Base-by-base conservation (phyloP, 2,113 vertebrate species). In the Onychostoma macrolepis region DNA sequence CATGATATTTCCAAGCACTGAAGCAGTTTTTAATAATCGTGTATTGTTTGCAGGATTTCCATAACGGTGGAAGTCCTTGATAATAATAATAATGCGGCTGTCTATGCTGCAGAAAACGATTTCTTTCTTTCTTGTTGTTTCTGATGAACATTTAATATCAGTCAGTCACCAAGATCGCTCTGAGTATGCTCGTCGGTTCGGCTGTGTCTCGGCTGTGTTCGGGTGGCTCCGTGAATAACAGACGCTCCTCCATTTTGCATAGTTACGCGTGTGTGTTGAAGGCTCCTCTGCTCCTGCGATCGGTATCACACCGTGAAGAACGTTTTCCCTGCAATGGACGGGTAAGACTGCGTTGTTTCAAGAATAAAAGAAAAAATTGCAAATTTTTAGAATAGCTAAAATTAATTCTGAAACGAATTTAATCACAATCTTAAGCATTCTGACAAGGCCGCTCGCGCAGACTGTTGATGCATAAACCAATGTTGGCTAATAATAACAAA, bases 271-370 rank as follows among this genome's bases (percentile, higher is more conserved):
- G 77, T 85, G 71, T 86, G 67, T 72, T 61, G 86, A 80, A 67
- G 43, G 72, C 81, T 75, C 56, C 43, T 56, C 75, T 81, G 43
- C 56, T 88, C 8, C 56, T 77, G 28, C 43, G 45, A 41, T 41
- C 69, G 72, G 69, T 63, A 83, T 78, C 83, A 84, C 79, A 71
- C 38, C 86, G 84, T 63, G 85, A 81, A 84, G 69, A 85, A 41
- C 86, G 85, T 72, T 76, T 75, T 80, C 80, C 75, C 87, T 83
- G 87, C 81, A 89, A 91, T 91, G 91, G 91, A 91, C 88, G 85
- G 91, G 91, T 91, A 86, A 86, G 91, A 83, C 50, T 45, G 41
- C 6, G 56, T 38, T 82, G 24, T 48, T 61, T 58, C 24, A 17
- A 6, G 7, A 15, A 19, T 36, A 36, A 33, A 1, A 12, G n/a